Conservation (phyloP, 2,113 vertebrate species). For the Perognathus longimembris region DNA sequence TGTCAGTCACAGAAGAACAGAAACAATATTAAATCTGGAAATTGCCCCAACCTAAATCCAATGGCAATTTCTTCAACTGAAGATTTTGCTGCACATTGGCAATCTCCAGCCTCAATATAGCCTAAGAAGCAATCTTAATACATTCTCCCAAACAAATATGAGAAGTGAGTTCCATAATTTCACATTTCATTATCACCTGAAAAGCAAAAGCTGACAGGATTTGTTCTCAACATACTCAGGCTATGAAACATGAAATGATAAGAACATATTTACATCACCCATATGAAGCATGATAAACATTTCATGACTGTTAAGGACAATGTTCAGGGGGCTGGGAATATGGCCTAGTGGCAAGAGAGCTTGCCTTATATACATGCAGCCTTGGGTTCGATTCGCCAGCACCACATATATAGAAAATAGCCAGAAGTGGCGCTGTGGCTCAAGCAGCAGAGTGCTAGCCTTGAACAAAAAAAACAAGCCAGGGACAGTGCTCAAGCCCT, state of each 20-base stretch:
- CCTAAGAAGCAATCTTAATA: not conserved
- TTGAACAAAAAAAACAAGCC: no score
- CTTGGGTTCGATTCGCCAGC: no score
- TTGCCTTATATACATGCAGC: no score
- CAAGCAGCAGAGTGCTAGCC: no score
- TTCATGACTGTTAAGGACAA: slow-evolving; percentile 33
- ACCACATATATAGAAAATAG: no score
- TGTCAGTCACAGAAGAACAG: not conserved
- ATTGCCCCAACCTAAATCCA: not conserved
- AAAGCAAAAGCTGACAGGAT: slow-evolving; percentile 15
- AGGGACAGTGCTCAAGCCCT: no score
- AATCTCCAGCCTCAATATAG: not conserved
- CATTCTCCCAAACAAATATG: not conserved
- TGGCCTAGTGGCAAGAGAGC: no score
- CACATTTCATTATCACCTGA: not conserved
- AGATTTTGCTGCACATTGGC: slow-evolving; percentile 27
- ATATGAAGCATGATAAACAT: slow-evolving; percentile 62
- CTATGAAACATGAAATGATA: slow-evolving; percentile 1
- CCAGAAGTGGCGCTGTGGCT: no score
- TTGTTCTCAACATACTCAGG: not conserved
- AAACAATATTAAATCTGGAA: slow-evolving; percentile 7
- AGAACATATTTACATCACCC: slow-evolving; percentile 9
- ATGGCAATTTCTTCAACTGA: slow-evolving; percentile 8
- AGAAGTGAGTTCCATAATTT: slow-evolving; percentile 20
- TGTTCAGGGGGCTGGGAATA: no score